Evolutionary conservation across 2,888 invertebrate genomes (phyloP), one percentile per base, ranked within the genome.

Genomic region (Xylocampa areola): DNA sequence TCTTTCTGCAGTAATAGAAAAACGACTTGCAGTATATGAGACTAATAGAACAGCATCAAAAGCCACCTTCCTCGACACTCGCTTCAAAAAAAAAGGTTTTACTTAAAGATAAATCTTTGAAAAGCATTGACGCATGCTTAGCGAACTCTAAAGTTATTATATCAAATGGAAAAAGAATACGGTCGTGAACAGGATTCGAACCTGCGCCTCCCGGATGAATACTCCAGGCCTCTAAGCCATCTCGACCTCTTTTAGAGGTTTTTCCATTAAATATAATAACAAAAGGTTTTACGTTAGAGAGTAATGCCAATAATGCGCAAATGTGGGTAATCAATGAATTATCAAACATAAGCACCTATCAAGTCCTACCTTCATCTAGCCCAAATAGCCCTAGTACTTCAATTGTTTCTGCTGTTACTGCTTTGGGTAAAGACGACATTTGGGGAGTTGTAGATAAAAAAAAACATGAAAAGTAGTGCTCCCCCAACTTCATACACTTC

Each of bases 51-150:
- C 72, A 40, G 72, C 65, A 59, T 41, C 64, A 54, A 70, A 72
- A 58, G 55, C 64, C 8, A 71, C 74, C 29, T 65, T 65, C 14
- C 37, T 68, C 2, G 67, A 75, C 40, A 63, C 68, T n/a, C 53
- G 68, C n/a, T 68, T 65, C 37, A 68, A 72, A 51, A 70, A 70
- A 67, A n/a, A n/a, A n/a, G n/a, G n/a, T n/a, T n/a, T n/a, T n/a
- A n/a, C n/a, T n/a, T n/a, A n/a, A n/a, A n/a, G n/a, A n/a, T n/a
- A n/a, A n/a, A n/a, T n/a, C n/a, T n/a, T n/a, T n/a, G n/a, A n/a
- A n/a, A n/a, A n/a, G n/a, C n/a, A n/a, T n/a, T n/a, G n/a, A n/a
- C n/a, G n/a, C n/a, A n/a, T n/a, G n/a, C n/a, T n/a, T n/a, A n/a
- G n/a, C n/a, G n/a, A n/a, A n/a, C n/a, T n/a, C n/a, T n/a, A n/a